These are phyloP conservation scores for Nannoperca obscura DNA, from an alignment of 2,797 vertebrate species.

Conservation along the genomic window DNA sequence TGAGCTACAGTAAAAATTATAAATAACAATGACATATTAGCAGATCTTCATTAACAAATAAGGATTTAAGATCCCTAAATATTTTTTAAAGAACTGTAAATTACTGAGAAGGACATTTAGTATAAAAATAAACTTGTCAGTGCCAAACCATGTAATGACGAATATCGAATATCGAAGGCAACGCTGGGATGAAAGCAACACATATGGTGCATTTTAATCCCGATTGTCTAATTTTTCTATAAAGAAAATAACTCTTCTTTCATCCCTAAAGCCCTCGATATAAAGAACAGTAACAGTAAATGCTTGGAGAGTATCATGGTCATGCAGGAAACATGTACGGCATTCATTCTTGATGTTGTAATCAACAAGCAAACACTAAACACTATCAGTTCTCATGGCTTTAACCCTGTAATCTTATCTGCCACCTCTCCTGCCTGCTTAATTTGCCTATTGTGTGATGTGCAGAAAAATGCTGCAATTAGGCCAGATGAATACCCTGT, in stretches of 20 bases:
- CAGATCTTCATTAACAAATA: neutral
- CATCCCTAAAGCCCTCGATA: neutral
- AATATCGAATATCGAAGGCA: no score
- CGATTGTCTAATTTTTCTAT: neutral
- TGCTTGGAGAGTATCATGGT: neutral
- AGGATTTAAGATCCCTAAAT: neutral
- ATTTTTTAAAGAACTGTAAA: neutral
- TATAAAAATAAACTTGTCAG: neutral
- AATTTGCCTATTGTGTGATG: constrained; percentile 44
- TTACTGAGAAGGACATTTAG: neutral
- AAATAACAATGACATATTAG: neutral
- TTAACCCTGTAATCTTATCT: constrained; percentile 41
- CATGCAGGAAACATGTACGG: neutral
- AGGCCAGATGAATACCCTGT: constrained; percentile 69
- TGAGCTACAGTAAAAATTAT: no score
- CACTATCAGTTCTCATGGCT: neutral
- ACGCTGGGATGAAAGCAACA: neutral
- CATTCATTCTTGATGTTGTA: neutral
- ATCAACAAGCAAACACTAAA: constrained; percentile 13
- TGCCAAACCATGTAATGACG: neutral
- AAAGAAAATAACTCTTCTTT: neutral
- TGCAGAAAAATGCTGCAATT: constrained; percentile 54
- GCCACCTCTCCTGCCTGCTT: constrained; percentile 34
- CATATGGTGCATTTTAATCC: neutral
- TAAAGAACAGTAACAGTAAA: neutral